Evolutionary conservation across 2,888 invertebrate species (phyloP), one percentile per base, ranked within the genome.

Genomic region (Lithophane socia): DNA sequence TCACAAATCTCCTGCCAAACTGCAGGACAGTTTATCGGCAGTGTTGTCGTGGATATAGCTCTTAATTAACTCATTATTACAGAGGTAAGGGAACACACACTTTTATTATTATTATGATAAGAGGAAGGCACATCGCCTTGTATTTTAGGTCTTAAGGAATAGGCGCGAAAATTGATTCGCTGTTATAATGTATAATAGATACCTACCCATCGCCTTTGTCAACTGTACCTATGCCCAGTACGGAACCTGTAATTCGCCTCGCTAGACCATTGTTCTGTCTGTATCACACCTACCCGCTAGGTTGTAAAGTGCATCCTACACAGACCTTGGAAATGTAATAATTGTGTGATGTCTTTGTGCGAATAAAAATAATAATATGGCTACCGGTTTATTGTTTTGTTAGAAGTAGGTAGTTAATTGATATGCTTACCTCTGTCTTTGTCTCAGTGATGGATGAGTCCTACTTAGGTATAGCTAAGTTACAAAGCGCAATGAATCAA

Each of bases 261-360:
- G 72, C 71, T 29, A 47, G n/a, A 5, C 73, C 68, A 86, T 84
- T 84, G 83, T 84, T 64, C 63, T 84, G 83, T 82, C 83, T 42
- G 44, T 42, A 56, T 80, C 63, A 78, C 73, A 69, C 79, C 86
- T 77, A 86, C 83, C 74, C 16, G 18, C 52, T n/a, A 37, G n/a
- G 54, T 29, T 42, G 29, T 76, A 72, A 63, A 73, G 83, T 61
- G 75, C 77, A 74, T 73, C 87, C 84, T 70, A 85, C 81, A 65
- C 75, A 37, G n/a, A 37, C 86, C 85, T 86, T 77, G 73, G 56
- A 44, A 10, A 64, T 61, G 61, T 70, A 70, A 70, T 71, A 42
- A 71, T 29, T 74, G 58, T 58, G 49, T 72, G 80, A 83, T 60
- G 78, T 82, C 77, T 82, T 69, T 73, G 64, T 67, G 60, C 21